Base-by-base conservation (phyloP, 2,797 vertebrate species). In the Heliangelus exortis region DNA sequence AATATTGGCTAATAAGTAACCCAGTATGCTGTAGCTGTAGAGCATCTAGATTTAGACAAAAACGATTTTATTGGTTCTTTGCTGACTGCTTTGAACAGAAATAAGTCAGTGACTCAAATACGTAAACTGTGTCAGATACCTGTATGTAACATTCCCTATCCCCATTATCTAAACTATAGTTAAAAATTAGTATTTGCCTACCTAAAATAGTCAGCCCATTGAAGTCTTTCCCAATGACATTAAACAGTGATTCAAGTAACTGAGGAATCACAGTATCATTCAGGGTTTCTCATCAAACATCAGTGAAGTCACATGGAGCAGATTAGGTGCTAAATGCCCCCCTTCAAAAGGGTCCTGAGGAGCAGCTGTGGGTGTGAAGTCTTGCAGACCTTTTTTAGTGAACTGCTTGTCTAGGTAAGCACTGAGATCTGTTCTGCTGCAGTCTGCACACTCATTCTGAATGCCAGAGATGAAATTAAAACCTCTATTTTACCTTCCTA, bases 391-490 rank as follows among this genome's bases (percentile, higher is more conserved):
- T 25, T 47, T 54, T 71, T 91, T 83, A 61, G 71, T 80, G 43
- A 87, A 61, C 50, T 74, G 0, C 29, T 83, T 87, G 20, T 93
- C 87, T 28, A 54, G 57, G 53, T 84, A 74, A 77, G 81, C 41
- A 39, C 1, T 0, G 43, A 68, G 91, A 31, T 53, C 15, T 63
- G 87, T 84, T 89, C 78, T 93, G 39, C 67, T 73, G 23, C 31
- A 39, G 63, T 20, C 54, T 74, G 45, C 36, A 7, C 61, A 68
- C 48, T 31, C 53, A 54, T 26, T 67, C 81, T 45, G 75, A 92
- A 80, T 61, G 29, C 17, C 66, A 54, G 89, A 72, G 62, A 86
- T 72, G 54, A 81, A 81, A 83, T 85, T 54, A 91, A 84, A 75
- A 89, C 43, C 36, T 41, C 25, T 71, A 89, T 94, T 73, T 62